Evolutionary conservation across 2,113 vertebrate species (phyloP).

Genomic region (Boulengeromyrus knoepffleri): DNA sequence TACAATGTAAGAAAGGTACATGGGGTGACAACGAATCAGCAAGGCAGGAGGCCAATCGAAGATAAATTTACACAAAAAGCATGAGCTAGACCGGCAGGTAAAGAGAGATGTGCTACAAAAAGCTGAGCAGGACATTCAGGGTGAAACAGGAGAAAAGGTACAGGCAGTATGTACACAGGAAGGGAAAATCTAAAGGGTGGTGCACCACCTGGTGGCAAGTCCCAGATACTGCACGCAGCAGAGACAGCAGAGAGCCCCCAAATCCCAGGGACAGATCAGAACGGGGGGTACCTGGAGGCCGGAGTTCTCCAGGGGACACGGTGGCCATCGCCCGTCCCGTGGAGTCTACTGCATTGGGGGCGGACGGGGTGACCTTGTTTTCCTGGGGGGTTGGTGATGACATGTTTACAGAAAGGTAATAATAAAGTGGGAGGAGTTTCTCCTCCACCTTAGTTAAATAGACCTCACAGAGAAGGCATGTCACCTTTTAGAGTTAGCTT

Average conservation of each 20-base stretch:
- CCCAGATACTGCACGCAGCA: conserved; percentile 70
- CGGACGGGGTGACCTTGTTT: conserved; percentile 54
- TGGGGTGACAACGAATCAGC: conserved; percentile 19
- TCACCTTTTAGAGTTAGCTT: not conserved
- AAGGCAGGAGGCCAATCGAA: conserved; percentile 12
- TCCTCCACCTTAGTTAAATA: not conserved
- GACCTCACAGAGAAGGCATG: not conserved
- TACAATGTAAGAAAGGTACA: conserved; percentile 26
- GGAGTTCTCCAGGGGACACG: conserved; percentile 57
- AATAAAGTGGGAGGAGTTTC: not conserved
- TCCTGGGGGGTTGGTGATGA: conserved; percentile 57
- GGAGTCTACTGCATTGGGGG: conserved; percentile 59
- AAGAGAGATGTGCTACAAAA: conserved; percentile 63
- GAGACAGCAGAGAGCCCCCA: conserved; percentile 62
- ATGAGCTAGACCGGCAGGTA: not conserved
- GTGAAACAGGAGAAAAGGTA: conserved; percentile 31
- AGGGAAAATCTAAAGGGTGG: conserved; percentile 81
- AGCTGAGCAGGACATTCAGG: conserved; percentile 57
- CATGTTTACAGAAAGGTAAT: not conserved
- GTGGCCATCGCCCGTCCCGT: conserved; percentile 50
- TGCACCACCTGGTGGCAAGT: conserved; percentile 77
- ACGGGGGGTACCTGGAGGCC: conserved; percentile 87
- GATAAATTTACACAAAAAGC: conserved; percentile 9
- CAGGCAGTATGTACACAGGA: conserved; percentile 62
- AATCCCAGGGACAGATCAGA: conserved; percentile 65